Conservation (phyloP, 2,797 vertebrate genomes). For the Staurois parvus region DNA sequence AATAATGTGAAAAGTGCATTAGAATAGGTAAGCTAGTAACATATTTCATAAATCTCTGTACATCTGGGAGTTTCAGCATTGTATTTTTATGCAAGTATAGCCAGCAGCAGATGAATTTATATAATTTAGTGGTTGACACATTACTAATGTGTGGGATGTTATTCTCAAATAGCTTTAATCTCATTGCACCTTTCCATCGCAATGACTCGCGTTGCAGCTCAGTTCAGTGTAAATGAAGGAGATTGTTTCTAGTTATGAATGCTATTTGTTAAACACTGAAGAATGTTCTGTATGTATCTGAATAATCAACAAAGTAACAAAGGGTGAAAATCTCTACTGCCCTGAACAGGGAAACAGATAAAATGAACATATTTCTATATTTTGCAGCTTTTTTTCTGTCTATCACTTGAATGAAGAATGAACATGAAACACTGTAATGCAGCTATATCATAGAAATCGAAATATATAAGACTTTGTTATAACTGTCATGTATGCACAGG, state of each 20-base stretch:
- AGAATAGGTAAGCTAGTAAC: conserved; percentile 5
- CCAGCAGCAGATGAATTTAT: conserved; percentile 28
- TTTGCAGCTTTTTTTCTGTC: neutral
- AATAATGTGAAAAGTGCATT: neutral
- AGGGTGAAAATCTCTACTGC: neutral
- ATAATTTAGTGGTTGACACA: conserved; percentile 42
- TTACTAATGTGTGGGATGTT: conserved; percentile 27
- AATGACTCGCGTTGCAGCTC: conserved; percentile 5
- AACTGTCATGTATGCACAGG: too few species aligned
- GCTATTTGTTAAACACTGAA: conserved; percentile 10
- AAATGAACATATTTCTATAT: neutral
- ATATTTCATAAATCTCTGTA: conserved; percentile 24
- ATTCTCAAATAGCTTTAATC: conserved; percentile 30
- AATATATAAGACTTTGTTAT: too few species aligned
- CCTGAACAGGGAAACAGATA: neutral
- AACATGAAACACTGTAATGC: neutral
- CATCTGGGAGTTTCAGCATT: conserved; percentile 4
- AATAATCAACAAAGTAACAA: neutral
- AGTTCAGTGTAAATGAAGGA: conserved; percentile 24
- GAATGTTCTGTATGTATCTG: neutral
- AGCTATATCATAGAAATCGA: too few species aligned
- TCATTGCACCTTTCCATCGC: conserved; percentile 14
- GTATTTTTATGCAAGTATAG: conserved; percentile 8
- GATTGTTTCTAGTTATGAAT: conserved; percentile 3
- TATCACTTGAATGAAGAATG: too few species aligned